Base-by-base conservation (phyloP, 2,797 vertebrate genomes). In the Podarcis lilfordi region DNA sequence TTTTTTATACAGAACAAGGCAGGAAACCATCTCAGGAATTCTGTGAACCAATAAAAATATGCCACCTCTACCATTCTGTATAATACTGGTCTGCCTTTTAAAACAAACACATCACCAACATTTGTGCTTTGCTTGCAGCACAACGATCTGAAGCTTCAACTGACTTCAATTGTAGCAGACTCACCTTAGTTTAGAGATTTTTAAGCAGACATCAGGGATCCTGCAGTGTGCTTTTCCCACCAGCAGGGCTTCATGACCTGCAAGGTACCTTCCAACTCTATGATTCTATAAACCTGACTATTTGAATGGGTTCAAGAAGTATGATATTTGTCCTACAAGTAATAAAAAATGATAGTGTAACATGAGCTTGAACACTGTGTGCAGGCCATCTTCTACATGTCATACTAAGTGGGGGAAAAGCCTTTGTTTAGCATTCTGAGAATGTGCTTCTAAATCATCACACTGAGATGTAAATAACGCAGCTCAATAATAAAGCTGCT, bases 111-210 rank as follows among this genome's bases (percentile, higher is more conserved):
- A 59, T 1, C 35, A 61, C 37, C 15, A 55, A 55, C 50, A 15
- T 55, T 55, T 55, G 13, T 74, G 15, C 37, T 37, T 10, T 85
- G 29, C 37, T 11, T 61, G 55, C 37, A 59, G 50, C 0, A 66
- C 88, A 81, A 17, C n/a, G 79, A 80, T 90, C 90, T 92, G 27
- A n/a, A 55, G 45, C 23, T 50, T 80, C 55, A 93, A 61, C 61
- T 61, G 61, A 61, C 61, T 61, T 61, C 5, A 21, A 61, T 2
- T 19, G 61, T 61, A 1, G 61, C 21, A 23, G 21, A 61, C 61
- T 61, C 61, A 61, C 21, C 61, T 61, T 61, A 23, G 21, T 61
- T 61, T 19, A 61, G 61, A 61, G 61, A 61, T 61, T 61, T 61
- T 61, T 61, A 61, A 61, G 21, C 61, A 61, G 61, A 19, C 61